phyloP scores from a whole-genome alignment of 2,113 vertebrate genomes.

The Indicator maculatus region DNA sequence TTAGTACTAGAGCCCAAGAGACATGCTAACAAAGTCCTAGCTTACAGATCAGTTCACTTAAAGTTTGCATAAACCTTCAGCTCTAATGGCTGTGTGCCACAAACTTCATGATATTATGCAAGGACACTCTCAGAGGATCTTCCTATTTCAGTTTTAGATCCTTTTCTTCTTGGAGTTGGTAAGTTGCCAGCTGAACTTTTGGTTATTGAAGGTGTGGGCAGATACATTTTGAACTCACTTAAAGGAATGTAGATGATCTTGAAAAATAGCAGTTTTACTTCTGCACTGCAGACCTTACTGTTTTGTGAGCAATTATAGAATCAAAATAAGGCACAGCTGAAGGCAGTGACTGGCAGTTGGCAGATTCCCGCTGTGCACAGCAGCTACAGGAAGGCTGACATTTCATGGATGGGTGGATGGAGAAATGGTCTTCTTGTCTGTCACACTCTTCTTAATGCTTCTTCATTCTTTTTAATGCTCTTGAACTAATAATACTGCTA shows the following conservation, averaged over 20 bases:
- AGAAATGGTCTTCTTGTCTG: not conserved
- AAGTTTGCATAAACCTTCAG: not conserved
- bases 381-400: not conserved
- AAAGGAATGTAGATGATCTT: not conserved
- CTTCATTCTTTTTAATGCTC: not conserved
- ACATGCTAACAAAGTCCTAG: not conserved
- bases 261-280: not conserved
- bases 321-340: not conserved
- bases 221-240: not conserved
- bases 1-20: not conserved
- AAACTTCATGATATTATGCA: not conserved
- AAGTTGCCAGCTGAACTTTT: not conserved
- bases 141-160: not conserved
- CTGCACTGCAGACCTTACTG: not conserved
- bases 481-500: not conserved
- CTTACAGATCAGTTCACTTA: not conserved
- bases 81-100: not conserved
- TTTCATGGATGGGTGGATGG: not conserved
- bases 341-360: not conserved
- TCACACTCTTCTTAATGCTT: not conserved
- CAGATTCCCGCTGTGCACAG: not conserved
- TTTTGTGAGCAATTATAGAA: not conserved
- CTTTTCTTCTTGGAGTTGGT: not conserved
- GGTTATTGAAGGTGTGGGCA: not conserved
- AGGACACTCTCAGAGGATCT: not conserved